These are phyloP conservation scores for Hirundo rustica DNA, from an alignment of 2,797 vertebrate species.

Conservation along the genomic window DNA sequence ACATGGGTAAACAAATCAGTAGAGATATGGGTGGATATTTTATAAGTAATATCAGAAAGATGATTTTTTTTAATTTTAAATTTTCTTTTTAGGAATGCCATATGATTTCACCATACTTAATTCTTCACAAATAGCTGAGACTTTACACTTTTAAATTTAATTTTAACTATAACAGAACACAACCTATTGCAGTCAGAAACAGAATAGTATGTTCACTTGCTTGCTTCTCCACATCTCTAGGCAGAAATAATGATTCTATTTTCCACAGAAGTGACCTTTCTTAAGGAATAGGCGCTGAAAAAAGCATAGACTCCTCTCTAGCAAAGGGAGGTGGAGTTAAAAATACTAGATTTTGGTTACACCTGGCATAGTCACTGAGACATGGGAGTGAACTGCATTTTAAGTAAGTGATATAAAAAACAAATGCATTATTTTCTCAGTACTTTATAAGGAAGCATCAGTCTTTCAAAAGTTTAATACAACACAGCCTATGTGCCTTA, in stretches of 20 bases:
- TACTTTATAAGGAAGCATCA: not conserved
- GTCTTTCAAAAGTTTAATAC: not conserved
- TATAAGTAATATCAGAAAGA: not conserved
- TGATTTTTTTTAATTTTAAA: too few species aligned
- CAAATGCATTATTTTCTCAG: not conserved
- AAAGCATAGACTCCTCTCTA: not conserved
- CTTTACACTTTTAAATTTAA: not conserved
- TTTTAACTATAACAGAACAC: not conserved
- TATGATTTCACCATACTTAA: not conserved
- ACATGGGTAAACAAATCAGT: not conserved
- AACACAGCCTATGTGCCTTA: not conserved
- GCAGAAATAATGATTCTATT: not conserved
- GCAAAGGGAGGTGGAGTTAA: not conserved
- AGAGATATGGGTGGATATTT: not conserved
- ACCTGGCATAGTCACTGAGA: not conserved
- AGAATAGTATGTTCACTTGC: not conserved
- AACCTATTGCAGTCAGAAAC: not conserved
- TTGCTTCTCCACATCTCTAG: not conserved
- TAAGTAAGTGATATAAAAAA: not conserved
- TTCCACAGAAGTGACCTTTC: not conserved
- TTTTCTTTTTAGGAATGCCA: not conserved
- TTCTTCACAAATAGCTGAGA: not conserved
- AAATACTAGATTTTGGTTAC: not conserved
- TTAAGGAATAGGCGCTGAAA: not conserved
- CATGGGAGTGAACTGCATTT: not conserved